Evolutionary conservation across 2,888 invertebrate genomes (phyloP), one percentile per base, ranked within the genome.

Genomic region (Agonopterix alstromeriana): DNA sequence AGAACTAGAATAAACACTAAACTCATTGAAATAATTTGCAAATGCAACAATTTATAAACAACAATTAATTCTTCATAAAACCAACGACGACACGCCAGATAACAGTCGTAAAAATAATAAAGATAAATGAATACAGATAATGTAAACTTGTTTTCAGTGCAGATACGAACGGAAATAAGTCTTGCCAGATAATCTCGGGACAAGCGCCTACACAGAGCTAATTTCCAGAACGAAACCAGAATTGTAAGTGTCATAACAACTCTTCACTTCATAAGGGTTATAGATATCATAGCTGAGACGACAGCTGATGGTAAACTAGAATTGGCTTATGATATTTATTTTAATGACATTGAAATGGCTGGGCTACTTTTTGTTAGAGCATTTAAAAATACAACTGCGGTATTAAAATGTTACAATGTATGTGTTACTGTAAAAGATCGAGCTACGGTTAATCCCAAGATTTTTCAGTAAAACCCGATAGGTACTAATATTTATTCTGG

Each of bases 181-280:
- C 51, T 36, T 17, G 35, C 12, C 4, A 51, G 53, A 53, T 56
- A 51, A 56, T 50, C 52, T 45, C 42, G 42, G 47, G 47, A 44
- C 48, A 41, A 50, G 51, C 46, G 48, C 27, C 41, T 7, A 17
- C 46, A 41, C 51, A 50, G 50, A 52, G 49, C 50, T 49, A 49
- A 58, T 56, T 55, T 47, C 47, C 53, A 49, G 43, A 48, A 48
- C 41, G 17, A 49, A 55, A 53, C 51, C 52, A 51, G 60, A 52
- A 55, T 52, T 45, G 49, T 46, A 49, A 44, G 46, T 48, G 47
- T 52, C 56, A 51, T 51, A 50, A 54, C 56, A 49, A 52, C 57
- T 49, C 53, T 46, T 53, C 52, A 47, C 27, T 27, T 27, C 27
- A 27, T 45, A 43, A 40, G 53, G 47, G 43, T 42, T 41, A 43